Evolutionary conservation across 2,888 invertebrate species (phyloP).

Genomic region (Priocnemis perturbator): DNA sequence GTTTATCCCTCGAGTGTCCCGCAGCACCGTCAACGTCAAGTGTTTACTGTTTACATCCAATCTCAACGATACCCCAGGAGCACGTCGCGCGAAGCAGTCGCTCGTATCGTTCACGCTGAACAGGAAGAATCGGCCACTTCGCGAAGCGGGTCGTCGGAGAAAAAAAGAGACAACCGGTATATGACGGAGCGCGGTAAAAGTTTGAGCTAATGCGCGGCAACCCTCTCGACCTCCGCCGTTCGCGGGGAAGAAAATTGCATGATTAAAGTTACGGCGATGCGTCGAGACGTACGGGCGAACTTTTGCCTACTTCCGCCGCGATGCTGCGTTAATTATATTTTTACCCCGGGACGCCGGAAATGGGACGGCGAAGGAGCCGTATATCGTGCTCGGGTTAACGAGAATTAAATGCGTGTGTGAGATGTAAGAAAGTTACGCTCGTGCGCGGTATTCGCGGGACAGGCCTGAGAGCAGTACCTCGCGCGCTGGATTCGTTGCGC

Average conservation of each 20-base stretch:
- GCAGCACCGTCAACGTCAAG: constrained; percentile 31
- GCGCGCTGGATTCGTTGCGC: no score
- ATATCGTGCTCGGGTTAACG: no score
- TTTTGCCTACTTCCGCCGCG: no score
- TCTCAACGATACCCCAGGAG: constrained; percentile 31
- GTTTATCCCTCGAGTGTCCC: constrained; percentile 38
- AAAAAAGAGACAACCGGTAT: background rate
- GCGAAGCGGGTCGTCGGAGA: background rate
- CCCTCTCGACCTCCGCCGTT: no score
- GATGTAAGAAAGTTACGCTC: no score
- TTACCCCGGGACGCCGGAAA: constrained; percentile 14
- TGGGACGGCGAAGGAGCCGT: no score
- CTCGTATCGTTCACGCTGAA: background rate
- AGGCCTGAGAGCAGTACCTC: no score
- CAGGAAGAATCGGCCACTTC: no score
- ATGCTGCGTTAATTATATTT: no score
- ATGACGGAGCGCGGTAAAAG: background rate
- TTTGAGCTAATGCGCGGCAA: background rate
- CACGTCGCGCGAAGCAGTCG: background rate
- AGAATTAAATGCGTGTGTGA: no score
- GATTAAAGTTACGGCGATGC: background rate
- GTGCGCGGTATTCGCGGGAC: no score
- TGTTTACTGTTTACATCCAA: constrained; percentile 45
- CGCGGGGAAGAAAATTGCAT: no score
- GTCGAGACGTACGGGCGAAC: background rate